Evolutionary conservation across 1,140 invertebrate species (phyloP).

Genomic region (Lepidurus apus): DNA sequence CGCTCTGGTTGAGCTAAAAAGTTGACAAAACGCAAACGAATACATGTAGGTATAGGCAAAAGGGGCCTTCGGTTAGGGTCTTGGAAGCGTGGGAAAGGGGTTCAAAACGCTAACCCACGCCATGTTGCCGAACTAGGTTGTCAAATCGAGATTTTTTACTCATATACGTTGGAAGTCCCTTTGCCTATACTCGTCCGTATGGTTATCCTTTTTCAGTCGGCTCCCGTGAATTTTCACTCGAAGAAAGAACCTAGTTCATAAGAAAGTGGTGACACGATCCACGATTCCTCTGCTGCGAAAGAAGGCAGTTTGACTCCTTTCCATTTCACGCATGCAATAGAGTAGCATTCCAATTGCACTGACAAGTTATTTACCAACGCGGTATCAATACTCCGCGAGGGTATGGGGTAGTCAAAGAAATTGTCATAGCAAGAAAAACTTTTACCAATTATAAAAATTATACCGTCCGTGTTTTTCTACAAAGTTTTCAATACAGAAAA

Average conservation of each 20-base stretch:
- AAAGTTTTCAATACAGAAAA: constrained; percentile 2
- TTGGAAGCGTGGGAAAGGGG: not conserved
- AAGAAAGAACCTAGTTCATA: not conserved
- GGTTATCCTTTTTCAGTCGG: not conserved
- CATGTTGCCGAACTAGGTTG: not conserved
- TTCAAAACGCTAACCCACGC: not conserved
- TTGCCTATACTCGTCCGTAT: not conserved
- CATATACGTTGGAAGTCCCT: constrained; percentile 1
- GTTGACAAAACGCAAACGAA: not conserved
- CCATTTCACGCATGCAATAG: not conserved
- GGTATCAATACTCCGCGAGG: not conserved
- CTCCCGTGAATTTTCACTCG: constrained; percentile 4
- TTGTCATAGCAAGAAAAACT: not conserved
- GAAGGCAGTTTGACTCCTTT: constrained; percentile 5
- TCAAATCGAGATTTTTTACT: not conserved
- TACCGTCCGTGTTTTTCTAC: not conserved
- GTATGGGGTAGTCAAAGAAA: not conserved
- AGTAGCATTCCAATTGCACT: not conserved
- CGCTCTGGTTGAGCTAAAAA: not conserved
- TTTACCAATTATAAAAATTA: not conserved
- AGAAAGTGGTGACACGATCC: not conserved
- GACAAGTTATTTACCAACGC: not conserved
- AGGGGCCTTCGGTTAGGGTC: not conserved
- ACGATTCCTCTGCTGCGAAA: not conserved
- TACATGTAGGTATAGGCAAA: not conserved